Evolutionary conservation across 2,888 invertebrate genomes (phyloP).

Genomic region (Synanthedon vespiformis): DNA sequence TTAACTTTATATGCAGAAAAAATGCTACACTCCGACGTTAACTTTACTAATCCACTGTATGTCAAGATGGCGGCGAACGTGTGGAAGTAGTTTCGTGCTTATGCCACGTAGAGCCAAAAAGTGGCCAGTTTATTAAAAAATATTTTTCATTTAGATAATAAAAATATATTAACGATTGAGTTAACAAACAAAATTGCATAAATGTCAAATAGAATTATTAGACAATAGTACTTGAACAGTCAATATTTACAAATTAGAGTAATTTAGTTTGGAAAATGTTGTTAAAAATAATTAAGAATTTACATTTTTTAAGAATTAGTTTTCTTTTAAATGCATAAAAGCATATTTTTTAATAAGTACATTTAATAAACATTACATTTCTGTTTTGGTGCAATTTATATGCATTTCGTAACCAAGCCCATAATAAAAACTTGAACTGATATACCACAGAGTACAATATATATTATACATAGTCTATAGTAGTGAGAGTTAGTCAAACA

Average conservation of each 20-base stretch:
- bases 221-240: background rate
- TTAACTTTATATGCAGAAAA: conserved; percentile 69
- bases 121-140: conserved; percentile 43
- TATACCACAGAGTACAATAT: too few relatives aligned
- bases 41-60: conserved; percentile 79
- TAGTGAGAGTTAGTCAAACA: too few relatives aligned
- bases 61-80: conserved; percentile 87
- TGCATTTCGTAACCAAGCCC: too few relatives aligned
- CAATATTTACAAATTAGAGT: background rate
- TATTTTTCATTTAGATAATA: background rate
- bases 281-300: background rate
- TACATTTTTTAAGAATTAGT: background rate
- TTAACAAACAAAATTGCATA: too few relatives aligned
- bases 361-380: too few relatives aligned
- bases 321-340: too few relatives aligned
- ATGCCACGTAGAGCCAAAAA: conserved; percentile 81
- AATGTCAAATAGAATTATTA: background rate
- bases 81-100: conserved; percentile 77
- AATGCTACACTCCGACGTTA: conserved; percentile 78
- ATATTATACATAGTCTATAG: too few relatives aligned
- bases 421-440: too few relatives aligned
- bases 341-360: too few relatives aligned
- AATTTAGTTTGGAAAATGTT: background rate
- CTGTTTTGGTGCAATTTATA: too few relatives aligned
- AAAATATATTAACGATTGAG: too few relatives aligned